Evolutionary conservation across 2,797 vertebrate species (phyloP), one percentile per base, ranked within the genome.

Genomic region (Pipistrellus nathusii): DNA sequence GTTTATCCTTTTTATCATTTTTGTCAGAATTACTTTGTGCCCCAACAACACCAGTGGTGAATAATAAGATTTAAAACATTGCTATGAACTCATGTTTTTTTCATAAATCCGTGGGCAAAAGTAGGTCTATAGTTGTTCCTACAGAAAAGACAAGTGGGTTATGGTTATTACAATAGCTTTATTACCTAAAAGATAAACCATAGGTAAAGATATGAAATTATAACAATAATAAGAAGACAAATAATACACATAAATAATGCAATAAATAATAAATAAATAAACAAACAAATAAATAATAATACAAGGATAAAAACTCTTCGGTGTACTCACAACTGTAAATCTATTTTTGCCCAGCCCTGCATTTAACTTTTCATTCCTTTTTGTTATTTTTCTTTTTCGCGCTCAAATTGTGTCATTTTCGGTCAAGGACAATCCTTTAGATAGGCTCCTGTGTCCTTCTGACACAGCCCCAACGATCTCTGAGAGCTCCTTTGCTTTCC

Each of bases 11-110:
- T 81, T 68, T 15, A 46, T 86, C 32, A 83, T 25, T 85, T 93
- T 88, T 62, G 59, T 75, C 71, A 68, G 64, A 68, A 59, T 46
- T 64, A 64, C 30, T 86, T 85, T 64, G 32, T 68, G 32, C n/a
- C 13, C 38, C 30, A 66, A 46, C 46, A 57, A 83, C 4, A 18
- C 66, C 55, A 62, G 83, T 62, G 57, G 48, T 71, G 78, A 85
- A 55, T 27, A 73, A 21, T 20, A 41, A 78, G 8, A 32, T 57
- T 90, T 73, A 11, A 12, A 81, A 76, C 46, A 21, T 71, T 18
- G 78, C 71, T 78, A 41, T 85, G 51, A 85, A 71, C 30, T 76
- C 75, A 68, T 66, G 35, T 13, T 18, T 90, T 92, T 92, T 69
- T 30, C 59, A 62, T 62, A 62, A 62, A 14, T 62, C 27, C 5